Evolutionary conservation across 1,140 invertebrate genomes (phyloP).

Genomic region (Stenopsyche tienmushanensis): DNA sequence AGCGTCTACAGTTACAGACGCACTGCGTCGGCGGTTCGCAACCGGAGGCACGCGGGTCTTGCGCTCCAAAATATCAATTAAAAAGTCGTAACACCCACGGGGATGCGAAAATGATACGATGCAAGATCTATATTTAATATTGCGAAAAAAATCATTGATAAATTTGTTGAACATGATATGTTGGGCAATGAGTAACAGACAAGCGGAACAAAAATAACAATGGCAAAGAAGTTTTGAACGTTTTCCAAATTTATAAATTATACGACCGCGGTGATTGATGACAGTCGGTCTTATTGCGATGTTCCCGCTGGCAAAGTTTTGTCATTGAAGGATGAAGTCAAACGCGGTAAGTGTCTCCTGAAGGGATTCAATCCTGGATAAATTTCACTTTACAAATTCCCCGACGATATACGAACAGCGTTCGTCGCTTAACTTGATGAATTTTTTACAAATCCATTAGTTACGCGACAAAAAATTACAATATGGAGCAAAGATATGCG

Average conservation of each 20-base stretch:
- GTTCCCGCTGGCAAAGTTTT: constrained; percentile 5
- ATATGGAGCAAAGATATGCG: too few species aligned
- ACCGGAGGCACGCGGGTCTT: background rate
- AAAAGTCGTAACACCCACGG: background rate
- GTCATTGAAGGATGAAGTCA: constrained; percentile 15
- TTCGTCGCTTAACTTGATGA: too few species aligned
- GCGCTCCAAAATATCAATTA: background rate
- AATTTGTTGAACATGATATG: background rate
- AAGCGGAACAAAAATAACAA: constrained; percentile 18
- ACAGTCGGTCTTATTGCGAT: background rate
- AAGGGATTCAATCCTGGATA: too few species aligned
- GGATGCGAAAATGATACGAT: too few species aligned
- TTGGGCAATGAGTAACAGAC: background rate
- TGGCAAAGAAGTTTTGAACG: constrained; percentile 21
- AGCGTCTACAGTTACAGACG: constrained; percentile 35
- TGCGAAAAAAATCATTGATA: background rate
- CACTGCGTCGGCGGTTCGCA: background rate
- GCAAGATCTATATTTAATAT: too few species aligned
- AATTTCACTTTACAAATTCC: too few species aligned
- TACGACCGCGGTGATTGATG: constrained; percentile 12
- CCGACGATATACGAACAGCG: too few species aligned
- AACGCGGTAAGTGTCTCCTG: too few species aligned
- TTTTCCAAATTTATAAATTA: constrained; percentile 19
- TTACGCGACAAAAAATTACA: too few species aligned
- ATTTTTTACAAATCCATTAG: too few species aligned